Evolutionary conservation across 2,797 vertebrate species (phyloP).

Genomic region (Cyprinodon diabolis): DNA sequence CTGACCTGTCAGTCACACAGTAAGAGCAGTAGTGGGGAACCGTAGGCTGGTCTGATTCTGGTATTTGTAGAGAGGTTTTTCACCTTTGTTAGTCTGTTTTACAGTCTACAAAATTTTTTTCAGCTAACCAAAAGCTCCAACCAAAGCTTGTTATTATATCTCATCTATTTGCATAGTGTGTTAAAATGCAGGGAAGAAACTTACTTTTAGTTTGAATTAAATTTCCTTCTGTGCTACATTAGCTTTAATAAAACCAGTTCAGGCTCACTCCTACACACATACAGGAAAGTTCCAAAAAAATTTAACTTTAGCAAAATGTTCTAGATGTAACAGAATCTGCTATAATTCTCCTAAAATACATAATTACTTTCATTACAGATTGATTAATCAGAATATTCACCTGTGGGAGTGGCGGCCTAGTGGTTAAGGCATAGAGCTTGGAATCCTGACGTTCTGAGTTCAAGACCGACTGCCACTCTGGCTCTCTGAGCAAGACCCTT

Average conservation of each 20-base stretch:
- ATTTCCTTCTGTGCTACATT: neutral
- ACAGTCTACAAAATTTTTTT: neutral
- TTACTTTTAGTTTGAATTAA: neutral
- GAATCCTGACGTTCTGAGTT: too few relatives aligned
- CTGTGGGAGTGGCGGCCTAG: too few relatives aligned
- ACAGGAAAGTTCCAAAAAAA: neutral
- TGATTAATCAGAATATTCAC: too few relatives aligned
- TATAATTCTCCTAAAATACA: too few relatives aligned
- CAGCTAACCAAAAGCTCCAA: too few relatives aligned
- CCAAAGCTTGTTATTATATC: neutral
- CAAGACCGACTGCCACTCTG: too few relatives aligned
- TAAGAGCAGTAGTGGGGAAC: neutral
- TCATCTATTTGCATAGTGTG: neutral
- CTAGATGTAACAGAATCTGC: too few relatives aligned
- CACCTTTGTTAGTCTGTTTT: neutral
- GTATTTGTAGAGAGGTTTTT: too few relatives aligned
- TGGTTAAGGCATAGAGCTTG: too few relatives aligned
- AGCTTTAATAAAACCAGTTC: neutral
- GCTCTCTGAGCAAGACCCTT: too few relatives aligned
- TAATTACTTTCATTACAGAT: too few relatives aligned
- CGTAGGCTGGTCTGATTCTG: neutral
- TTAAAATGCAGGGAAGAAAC: neutral
- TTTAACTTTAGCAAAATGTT: too few relatives aligned
- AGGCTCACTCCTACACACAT: neutral
- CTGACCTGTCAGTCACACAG: slow-evolving; percentile 25